A percentile compares a stretch with the other conserved stretches of the same genome.
phyloP scores from a whole-genome alignment of 2,113 vertebrate species.

The Raja brachyura region DNA sequence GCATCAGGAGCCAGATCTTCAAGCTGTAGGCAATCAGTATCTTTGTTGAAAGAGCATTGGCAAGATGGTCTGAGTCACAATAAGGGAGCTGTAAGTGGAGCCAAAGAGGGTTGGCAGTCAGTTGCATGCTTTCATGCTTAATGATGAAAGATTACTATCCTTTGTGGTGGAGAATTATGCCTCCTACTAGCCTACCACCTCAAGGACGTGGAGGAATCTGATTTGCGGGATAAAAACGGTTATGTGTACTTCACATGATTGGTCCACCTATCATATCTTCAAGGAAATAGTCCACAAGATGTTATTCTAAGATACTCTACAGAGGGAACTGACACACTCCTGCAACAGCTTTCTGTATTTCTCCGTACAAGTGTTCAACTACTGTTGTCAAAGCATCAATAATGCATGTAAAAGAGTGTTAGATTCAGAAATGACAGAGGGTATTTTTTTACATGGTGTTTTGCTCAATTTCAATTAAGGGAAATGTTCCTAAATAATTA shows the following conservation, averaged over 20 bases:
- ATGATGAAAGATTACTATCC: background rate
- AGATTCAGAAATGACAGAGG: background rate
- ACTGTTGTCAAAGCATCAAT: background rate
- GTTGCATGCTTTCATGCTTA: background rate
- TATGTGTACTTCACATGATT: background rate
- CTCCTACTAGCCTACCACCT: background rate
- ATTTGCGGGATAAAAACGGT: background rate
- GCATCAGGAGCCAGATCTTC: background rate
- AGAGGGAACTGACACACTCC: background rate
- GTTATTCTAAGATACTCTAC: background rate
- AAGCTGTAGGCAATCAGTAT: background rate
- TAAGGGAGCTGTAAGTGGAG: background rate
- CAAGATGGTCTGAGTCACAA: background rate
- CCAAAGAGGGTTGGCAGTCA: conserved; percentile 20
- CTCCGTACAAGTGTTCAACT: background rate
- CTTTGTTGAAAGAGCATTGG: conserved; percentile 22
- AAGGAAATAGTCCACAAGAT: background rate
- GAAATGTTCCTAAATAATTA: too few relatives aligned
- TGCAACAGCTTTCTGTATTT: background rate
- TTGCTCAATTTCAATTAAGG: background rate
- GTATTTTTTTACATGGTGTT: background rate
- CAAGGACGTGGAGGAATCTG: background rate
- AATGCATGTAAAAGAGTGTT: background rate
- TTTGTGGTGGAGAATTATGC: background rate
- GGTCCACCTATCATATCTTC: background rate